phyloP scores from a whole-genome alignment of 2,797 vertebrate species.

The Epinephelus malabaricus region DNA sequence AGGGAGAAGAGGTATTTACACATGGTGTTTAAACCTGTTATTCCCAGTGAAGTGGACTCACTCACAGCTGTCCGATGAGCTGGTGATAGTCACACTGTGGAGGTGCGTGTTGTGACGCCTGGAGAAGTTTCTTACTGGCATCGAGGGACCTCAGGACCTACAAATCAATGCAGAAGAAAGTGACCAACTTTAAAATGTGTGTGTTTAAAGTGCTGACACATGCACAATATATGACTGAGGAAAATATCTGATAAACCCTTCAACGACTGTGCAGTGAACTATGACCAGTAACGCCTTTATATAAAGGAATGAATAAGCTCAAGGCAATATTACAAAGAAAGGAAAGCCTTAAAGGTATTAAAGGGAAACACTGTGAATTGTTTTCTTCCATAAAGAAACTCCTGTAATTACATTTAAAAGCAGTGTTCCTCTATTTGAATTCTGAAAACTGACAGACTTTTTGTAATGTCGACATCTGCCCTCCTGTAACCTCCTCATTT shows the following conservation, averaged over 20 bases:
- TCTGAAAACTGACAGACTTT: not conserved
- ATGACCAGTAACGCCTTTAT: not conserved
- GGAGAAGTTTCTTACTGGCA: constrained; percentile 73
- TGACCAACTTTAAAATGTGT: not conserved
- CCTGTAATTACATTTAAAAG: not conserved
- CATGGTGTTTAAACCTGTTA: not conserved
- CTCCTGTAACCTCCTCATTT: not conserved
- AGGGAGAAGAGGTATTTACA: not conserved
- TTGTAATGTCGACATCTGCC: not conserved
- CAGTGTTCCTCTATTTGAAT: not conserved
- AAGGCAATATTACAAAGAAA: not conserved
- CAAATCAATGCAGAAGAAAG: constrained; percentile 30
- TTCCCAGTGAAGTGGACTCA: not conserved
- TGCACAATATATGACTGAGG: not conserved
- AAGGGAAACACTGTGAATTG: not conserved
- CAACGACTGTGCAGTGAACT: not conserved
- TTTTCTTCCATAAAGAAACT: not conserved
- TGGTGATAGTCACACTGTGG: constrained; percentile 69
- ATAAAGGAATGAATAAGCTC: not conserved
- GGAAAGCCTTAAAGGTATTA: not conserved
- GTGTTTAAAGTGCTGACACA: not conserved
- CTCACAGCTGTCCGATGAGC: constrained; percentile 69
- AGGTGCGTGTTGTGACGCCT: constrained; percentile 63
- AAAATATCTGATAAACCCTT: not conserved
- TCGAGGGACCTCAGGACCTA: constrained; percentile 80